A percentile compares a stretch with the other conserved stretches of the same genome.
These are phyloP conservation scores for Lobophora halterata DNA, from an alignment of 2,888 invertebrate species.

Conservation along the genomic window DNA sequence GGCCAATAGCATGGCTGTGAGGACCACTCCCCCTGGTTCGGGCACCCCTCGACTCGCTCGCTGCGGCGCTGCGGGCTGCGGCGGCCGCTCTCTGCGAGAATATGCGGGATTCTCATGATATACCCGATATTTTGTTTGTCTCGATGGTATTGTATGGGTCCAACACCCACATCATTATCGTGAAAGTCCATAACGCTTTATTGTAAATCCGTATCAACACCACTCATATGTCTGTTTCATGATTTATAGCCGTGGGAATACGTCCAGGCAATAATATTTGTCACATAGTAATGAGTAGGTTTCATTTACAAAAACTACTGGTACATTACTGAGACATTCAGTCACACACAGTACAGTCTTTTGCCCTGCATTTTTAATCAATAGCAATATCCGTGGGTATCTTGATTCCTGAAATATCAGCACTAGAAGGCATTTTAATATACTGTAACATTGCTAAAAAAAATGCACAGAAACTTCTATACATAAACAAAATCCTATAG, in stretches of 20 bases:
- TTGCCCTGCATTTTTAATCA: no score
- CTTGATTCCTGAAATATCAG: no score
- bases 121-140: conserved; percentile 66
- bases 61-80: conserved; percentile 27
- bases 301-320: conserved; percentile 3
- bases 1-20: conserved; percentile 50
- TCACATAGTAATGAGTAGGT: neutral
- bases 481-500: no score
- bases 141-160: conserved; percentile 62
- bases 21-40: conserved; percentile 46
- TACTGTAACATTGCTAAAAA: no score
- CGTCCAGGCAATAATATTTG: conserved; percentile 11
- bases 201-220: conserved; percentile 75
- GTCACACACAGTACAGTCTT: no score
- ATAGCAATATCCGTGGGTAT: no score
- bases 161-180: conserved; percentile 78
- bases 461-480: no score
- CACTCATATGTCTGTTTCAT: conserved; percentile 65
- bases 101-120: conserved; percentile 78
- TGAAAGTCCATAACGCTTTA: conserved; percentile 68
- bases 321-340: no score
- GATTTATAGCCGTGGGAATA: conserved; percentile 78
- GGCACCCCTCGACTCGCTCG: conserved; percentile 7
- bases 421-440: no score
- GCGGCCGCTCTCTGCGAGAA: conserved; percentile 39